Percentiles rank a stretch among this genome's conserved stretches.
Evolutionary conservation across 1,140 invertebrate species (phyloP).

Genomic region (Panagrolaimus sp.): DNA sequence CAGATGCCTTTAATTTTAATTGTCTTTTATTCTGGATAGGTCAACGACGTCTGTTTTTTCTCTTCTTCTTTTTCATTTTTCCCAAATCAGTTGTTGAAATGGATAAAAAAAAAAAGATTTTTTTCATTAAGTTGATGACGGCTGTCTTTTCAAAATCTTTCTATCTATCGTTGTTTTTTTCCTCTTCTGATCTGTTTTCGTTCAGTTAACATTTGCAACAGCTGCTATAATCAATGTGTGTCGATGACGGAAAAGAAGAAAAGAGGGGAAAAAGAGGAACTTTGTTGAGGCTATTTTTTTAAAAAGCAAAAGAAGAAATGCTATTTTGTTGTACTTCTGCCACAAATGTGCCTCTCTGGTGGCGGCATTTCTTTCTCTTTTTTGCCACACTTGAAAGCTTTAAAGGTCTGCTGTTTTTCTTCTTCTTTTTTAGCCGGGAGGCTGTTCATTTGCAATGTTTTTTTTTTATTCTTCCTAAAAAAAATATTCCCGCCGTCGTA

Average conservation of each 20-base stretch:
- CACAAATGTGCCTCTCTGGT: background rate
- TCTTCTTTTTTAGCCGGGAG: background rate
- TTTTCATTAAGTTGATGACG: too few relatives aligned
- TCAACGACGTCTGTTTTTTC: slow-evolving; percentile 13
- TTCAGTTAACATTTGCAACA: slow-evolving; percentile 11
- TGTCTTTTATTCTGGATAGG: background rate
- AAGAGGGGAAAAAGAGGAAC: background rate
- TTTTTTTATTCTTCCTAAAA: too few relatives aligned
- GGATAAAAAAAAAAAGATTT: too few relatives aligned
- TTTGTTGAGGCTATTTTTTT: background rate
- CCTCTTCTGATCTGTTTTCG: slow-evolving; percentile 1
- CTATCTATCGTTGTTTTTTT: slow-evolving; percentile 4
- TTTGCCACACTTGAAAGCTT: too few relatives aligned
- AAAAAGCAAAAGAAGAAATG: background rate
- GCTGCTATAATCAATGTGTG: slow-evolving; percentile 16
- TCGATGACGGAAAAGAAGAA: too few relatives aligned
- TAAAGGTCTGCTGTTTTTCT: too few relatives aligned
- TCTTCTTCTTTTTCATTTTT: too few relatives aligned
- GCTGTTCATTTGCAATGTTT: too few relatives aligned
- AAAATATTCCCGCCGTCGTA: background rate
- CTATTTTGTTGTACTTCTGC: slow-evolving; percentile 13
- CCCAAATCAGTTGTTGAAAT: too few relatives aligned
- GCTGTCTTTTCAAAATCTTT: too few relatives aligned
- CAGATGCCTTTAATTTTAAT: too few relatives aligned
- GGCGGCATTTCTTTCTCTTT: background rate